Evolutionary conservation across 2,888 invertebrate species (phyloP).

Genomic region (Drosophila sordidapex): DNA sequence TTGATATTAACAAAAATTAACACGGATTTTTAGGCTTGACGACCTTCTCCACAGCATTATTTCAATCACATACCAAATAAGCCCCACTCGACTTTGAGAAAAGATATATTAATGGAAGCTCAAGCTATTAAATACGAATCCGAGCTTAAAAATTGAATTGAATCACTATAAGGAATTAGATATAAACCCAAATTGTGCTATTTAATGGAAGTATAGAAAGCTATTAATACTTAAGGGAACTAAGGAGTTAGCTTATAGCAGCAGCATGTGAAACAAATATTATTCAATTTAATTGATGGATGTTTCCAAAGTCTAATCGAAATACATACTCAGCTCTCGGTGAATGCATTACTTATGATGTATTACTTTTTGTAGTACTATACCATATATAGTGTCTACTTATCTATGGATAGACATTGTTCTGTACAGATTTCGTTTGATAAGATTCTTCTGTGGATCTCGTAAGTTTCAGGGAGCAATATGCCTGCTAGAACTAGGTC

Average conservation of each 20-base stretch:
- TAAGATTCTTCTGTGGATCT: no score
- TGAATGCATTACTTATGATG: not conserved
- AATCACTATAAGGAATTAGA: not conserved
- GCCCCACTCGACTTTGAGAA: not conserved
- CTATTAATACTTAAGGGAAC: not conserved
- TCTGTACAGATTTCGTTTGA: no score
- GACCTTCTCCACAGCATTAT: conserved; percentile 12
- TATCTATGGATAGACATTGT: no score
- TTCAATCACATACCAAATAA: not conserved
- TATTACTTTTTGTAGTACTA: no score
- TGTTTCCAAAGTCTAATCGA: not conserved
- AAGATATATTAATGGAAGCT: not conserved
- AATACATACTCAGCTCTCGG: not conserved
- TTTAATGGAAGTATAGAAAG: not conserved
- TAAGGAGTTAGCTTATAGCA: not conserved
- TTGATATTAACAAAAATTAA: conserved; percentile 21
- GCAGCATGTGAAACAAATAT: not conserved
- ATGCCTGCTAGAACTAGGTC: no score
- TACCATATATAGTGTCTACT: no score
- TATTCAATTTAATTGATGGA: not conserved
- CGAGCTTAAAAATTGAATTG: rapidly evolving
- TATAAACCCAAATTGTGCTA: not conserved
- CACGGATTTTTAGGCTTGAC: conserved; percentile 17
- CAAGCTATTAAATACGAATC: not conserved
- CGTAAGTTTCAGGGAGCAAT: no score